Percentiles rank a stretch among this genome's conserved stretches.
Evolutionary conservation across 2,113 vertebrate genomes (phyloP).

Genomic region (Pongo abelii): DNA sequence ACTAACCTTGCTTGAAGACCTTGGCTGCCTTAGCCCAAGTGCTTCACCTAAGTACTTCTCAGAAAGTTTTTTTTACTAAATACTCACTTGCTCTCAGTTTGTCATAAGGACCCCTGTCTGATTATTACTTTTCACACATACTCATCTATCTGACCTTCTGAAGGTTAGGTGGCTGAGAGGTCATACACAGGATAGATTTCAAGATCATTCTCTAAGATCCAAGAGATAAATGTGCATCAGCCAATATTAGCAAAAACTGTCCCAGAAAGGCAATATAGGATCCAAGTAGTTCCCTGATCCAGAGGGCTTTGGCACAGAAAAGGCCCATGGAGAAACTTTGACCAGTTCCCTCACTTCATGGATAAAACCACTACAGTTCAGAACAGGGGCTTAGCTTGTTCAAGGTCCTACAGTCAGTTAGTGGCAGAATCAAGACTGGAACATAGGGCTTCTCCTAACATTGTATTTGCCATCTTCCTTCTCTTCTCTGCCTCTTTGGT

Average conservation of each 20-base stretch:
- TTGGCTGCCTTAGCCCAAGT: not conserved
- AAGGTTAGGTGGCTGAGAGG: not conserved
- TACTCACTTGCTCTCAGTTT: not conserved
- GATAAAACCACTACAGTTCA: not conserved
- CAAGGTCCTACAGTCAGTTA: not conserved
- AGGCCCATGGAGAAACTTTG: not conserved
- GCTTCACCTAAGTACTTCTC: not conserved
- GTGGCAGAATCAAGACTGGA: not conserved
- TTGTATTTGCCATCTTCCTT: not conserved
- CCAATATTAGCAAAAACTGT: not conserved
- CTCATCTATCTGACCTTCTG: not conserved
- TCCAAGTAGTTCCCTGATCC: not conserved
- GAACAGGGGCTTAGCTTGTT: not conserved
- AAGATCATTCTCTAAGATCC: slow-evolving; percentile 21
- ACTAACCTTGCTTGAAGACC: not conserved
- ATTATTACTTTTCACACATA: not conserved
- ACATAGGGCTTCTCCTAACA: not conserved
- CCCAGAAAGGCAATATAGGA: not conserved
- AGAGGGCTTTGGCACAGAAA: not conserved
- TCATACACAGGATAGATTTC: not conserved
- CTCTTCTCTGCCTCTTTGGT: not conserved
- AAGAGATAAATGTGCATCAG: not conserved
- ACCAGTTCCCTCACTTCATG: not conserved
- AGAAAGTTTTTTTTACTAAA: not conserved
- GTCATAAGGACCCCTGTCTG: not conserved